Base-by-base conservation (phyloP, 1,140 invertebrate genomes). In the Euwallacea similis region DNA sequence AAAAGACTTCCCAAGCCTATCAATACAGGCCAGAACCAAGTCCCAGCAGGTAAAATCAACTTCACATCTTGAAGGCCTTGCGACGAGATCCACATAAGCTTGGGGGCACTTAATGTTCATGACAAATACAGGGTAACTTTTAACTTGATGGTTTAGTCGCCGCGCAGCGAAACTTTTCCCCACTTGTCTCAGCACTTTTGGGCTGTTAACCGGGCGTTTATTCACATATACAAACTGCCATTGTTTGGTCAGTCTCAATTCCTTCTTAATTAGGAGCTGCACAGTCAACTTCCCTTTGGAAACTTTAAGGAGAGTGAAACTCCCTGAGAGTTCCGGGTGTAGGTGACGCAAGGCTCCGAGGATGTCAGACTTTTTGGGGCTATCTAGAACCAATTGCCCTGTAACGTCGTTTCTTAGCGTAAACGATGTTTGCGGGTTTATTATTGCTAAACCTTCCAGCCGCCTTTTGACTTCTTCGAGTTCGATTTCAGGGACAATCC, bases 201-300 rank as follows among this genome's bases (percentile, higher is more conserved):
- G 82, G 64, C 84, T 84, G 50, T 81, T 71, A n/a, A 89, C 79
- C 56, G 84, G 81, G 75, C 85, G 79, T 72, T 85, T 85, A 81
- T 90, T 90, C 2, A 90, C 81, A 80, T 85, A 90, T 11, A 90
- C 81, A 81, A 87, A 88, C 75, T 89, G 87, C 15, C 85, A 77
- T 67, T 84, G 80, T 66, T 84, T 87, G 61, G 79, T 79, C 43
- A 77, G 67, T 54, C 79, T 77, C 50, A 80, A 73, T 60, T 83
- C 81, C 73, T 82, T 86, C 58, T 84, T 82, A 50, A 90, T 83
- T 71, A 84, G 85, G 4, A 85, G 88, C 66, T 81, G 81, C 8
- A 89, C 78, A 75, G 80, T 82, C 72, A 87, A 86, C 41, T 81
- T 75, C 72, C 82, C 83, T 72, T 84, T 83, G 41, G 83, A 79